phyloP scores from a whole-genome alignment of 2,113 vertebrate species.

The Bufo gargarizans region DNA sequence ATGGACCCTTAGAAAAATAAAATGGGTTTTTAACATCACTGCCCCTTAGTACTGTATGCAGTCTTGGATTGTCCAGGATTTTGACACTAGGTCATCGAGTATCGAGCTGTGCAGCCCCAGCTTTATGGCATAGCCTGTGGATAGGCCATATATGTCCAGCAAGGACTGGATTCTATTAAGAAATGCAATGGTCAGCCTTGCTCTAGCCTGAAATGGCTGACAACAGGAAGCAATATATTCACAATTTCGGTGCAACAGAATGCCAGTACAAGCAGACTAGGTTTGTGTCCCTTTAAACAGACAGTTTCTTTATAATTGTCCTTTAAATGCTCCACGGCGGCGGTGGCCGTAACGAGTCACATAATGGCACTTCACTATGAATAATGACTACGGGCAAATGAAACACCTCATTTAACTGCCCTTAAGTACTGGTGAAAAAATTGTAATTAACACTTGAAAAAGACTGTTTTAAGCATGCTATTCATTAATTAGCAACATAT shows the following conservation, averaged over 20 bases:
- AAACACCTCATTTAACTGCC: constrained; percentile 61
- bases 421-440: constrained; percentile 45
- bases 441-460: constrained; percentile 60
- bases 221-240: not conserved
- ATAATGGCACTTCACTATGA: constrained; percentile 53
- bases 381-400: constrained; percentile 58
- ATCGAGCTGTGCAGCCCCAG: too few relatives aligned
- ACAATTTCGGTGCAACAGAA: not conserved
- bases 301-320: not conserved
- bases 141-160: too few relatives aligned
- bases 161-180: not conserved
- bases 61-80: too few relatives aligned
- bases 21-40: too few relatives aligned
- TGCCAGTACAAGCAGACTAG: not conserved
- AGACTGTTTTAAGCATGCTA: constrained; percentile 33
- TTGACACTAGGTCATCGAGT: too few relatives aligned
- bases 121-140: too few relatives aligned
- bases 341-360: constrained; percentile 51
- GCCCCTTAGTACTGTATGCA: too few relatives aligned
- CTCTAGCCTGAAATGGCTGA: not conserved
- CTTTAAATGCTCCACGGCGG: not conserved
- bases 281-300: not conserved
- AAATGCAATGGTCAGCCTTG: not conserved
- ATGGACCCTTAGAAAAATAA: too few relatives aligned
- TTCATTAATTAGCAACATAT: constrained; percentile 61